Percentiles rank a stretch among this genome's conserved stretches.
phyloP scores from a whole-genome alignment of 2,113 vertebrate genomes.

The Trochalopteron elliotii region DNA sequence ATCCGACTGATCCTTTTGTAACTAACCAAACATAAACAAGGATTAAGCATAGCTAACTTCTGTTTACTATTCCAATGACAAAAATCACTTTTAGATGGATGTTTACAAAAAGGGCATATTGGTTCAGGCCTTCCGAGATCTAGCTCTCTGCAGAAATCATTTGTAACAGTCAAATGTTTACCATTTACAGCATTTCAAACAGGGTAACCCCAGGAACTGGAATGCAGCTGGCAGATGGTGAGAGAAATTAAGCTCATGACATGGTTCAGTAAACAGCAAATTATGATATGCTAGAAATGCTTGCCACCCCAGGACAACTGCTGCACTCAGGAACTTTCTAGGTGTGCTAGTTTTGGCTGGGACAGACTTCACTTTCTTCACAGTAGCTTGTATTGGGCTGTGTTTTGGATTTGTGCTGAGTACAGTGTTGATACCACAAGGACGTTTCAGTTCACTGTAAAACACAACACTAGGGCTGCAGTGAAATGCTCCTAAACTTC shows the following conservation, averaged over 20 bases:
- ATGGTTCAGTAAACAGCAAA: slow-evolving; percentile 58
- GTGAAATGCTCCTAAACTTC: background rate
- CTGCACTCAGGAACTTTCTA: background rate
- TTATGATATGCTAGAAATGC: background rate
- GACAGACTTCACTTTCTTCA: background rate
- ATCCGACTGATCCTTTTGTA: slow-evolving; percentile 22
- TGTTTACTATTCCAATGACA: slow-evolving; percentile 49
- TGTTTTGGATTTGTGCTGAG: background rate
- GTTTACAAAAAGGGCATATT: slow-evolving; percentile 60
- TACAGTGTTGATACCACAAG: background rate
- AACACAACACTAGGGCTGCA: background rate
- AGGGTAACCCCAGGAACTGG: slow-evolving; percentile 63
- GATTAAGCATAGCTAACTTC: slow-evolving; percentile 58
- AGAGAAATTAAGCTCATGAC: slow-evolving; percentile 72
- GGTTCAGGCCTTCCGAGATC: slow-evolving; percentile 40
- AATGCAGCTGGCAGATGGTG: slow-evolving; percentile 68
- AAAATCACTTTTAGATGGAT: slow-evolving; percentile 30
- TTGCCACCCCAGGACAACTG: background rate
- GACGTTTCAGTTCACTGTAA: background rate
- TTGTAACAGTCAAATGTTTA: slow-evolving; percentile 74
- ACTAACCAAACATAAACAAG: slow-evolving; percentile 51
- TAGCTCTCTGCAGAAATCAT: slow-evolving; percentile 57
- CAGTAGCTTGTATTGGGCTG: background rate
- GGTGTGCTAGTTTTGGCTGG: background rate
- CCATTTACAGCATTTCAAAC: slow-evolving; percentile 67